These are phyloP conservation scores for Leucania comma DNA, from an alignment of 2,888 invertebrate genomes.

Conservation along the genomic window DNA sequence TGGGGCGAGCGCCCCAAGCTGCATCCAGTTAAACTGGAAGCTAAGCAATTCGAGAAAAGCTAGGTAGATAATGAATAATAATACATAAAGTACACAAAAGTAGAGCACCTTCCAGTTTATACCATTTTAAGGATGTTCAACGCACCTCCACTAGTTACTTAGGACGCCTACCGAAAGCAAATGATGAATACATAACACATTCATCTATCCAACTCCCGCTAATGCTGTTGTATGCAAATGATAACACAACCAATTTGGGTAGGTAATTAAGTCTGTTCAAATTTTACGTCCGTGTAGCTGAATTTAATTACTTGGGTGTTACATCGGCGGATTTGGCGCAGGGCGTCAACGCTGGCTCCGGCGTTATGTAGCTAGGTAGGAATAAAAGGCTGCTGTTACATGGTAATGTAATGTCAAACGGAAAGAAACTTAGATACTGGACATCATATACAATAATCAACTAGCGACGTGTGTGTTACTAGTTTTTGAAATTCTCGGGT, in stretches of 20 bases:
- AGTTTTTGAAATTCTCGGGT: too few species aligned
- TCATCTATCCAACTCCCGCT: constrained; percentile 49
- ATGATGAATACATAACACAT: constrained; percentile 52
- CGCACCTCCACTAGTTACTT: neutral
- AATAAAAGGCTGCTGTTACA: constrained; percentile 9
- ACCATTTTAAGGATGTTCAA: constrained; percentile 1
- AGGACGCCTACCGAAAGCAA: constrained; percentile 21
- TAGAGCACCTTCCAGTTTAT: neutral
- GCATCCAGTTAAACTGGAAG: too few species aligned
- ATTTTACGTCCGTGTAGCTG: constrained; percentile 64
- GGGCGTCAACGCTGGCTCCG: constrained; percentile 51
- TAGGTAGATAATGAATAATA: too few species aligned
- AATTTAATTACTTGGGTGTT: constrained; percentile 66
- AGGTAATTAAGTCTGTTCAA: constrained; percentile 66
- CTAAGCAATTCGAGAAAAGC: too few species aligned
- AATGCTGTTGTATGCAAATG: constrained; percentile 66
- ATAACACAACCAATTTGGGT: constrained; percentile 65
- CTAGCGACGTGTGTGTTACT: too few species aligned
- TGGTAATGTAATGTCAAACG: neutral
- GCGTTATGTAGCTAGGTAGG: constrained; percentile 7
- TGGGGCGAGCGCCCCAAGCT: too few species aligned
- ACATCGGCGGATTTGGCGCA: constrained; percentile 61
- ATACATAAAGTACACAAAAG: neutral
- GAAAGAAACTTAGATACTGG: too few species aligned
- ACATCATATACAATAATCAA: too few species aligned